Evolutionary conservation across 2,888 invertebrate species (phyloP).

Genomic region (Chloromyia formosa): DNA sequence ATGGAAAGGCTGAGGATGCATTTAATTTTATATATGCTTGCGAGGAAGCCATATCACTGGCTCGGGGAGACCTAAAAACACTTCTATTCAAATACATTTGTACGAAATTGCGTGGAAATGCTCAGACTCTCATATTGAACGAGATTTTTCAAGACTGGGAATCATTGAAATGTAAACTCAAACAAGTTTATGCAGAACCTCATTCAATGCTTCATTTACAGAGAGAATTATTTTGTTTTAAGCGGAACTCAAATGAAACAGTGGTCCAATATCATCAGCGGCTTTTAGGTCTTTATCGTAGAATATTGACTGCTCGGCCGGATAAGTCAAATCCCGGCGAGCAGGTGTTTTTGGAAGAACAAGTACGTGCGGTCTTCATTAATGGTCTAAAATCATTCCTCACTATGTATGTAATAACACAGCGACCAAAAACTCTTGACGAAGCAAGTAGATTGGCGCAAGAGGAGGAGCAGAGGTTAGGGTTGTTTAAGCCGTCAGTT

Average conservation of each 20-base stretch:
- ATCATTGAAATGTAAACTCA: background rate
- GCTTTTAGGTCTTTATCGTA: background rate
- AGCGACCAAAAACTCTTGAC: slow-evolving; percentile 36
- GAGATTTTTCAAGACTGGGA: background rate
- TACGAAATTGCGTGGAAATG: background rate
- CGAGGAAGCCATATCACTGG: background rate
- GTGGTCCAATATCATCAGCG: slow-evolving; percentile 7
- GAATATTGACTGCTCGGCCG: background rate
- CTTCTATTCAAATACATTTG: background rate
- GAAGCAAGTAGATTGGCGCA: slow-evolving; percentile 40
- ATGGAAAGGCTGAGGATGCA: background rate
- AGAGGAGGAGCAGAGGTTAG: slow-evolving; percentile 37
- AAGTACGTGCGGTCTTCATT: background rate
- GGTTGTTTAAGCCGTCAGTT: background rate
- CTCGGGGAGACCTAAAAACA: background rate
- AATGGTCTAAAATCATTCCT: background rate
- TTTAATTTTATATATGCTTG: slow-evolving; percentile 6
- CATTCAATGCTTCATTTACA: slow-evolving; percentile 1
- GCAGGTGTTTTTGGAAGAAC: background rate
- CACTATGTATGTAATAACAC: slow-evolving; percentile 37
- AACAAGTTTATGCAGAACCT: background rate
- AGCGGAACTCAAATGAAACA: background rate
- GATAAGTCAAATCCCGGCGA: background rate
- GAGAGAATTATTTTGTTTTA: background rate
- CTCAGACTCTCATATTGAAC: background rate